A percentile compares a stretch with the other conserved stretches of the same genome.
phyloP scores from a whole-genome alignment of 2,888 invertebrate genomes.

The Diabrotica balteata region DNA sequence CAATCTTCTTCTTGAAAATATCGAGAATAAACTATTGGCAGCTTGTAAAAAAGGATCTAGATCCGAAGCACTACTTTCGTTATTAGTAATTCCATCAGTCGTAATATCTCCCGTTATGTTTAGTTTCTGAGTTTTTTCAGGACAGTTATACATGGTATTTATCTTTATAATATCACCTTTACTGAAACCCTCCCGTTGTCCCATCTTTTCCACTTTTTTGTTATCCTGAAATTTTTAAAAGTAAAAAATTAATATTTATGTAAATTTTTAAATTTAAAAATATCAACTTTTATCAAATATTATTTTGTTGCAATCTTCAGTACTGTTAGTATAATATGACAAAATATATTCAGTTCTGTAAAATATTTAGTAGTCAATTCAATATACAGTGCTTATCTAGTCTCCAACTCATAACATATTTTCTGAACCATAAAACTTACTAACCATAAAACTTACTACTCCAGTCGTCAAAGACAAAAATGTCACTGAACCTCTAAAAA shows the following conservation, averaged over 20 bases:
- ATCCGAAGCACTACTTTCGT: neutral
- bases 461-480: no score
- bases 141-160: slow-evolving; percentile 78
- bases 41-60: neutral
- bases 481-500: no score
- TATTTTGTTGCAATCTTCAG: neutral
- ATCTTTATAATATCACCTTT: slow-evolving; percentile 76
- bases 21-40: neutral
- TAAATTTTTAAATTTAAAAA: neutral
- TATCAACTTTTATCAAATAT: neutral
- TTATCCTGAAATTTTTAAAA: neutral
- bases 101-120: neutral
- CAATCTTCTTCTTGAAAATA: neutral
- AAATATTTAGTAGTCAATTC: no score
- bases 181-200: slow-evolving; percentile 79
- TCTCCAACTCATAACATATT: no score
- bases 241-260: neutral
- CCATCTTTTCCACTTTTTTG: slow-evolving; percentile 58
- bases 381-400: no score
- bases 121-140: slow-evolving; percentile 39
- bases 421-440: no score
- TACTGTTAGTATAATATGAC: neutral
- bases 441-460: no score
- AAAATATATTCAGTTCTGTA: no score
- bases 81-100: neutral